Conservation (phyloP, 1,140 invertebrate species). For the Seison nebaliae region DNA sequence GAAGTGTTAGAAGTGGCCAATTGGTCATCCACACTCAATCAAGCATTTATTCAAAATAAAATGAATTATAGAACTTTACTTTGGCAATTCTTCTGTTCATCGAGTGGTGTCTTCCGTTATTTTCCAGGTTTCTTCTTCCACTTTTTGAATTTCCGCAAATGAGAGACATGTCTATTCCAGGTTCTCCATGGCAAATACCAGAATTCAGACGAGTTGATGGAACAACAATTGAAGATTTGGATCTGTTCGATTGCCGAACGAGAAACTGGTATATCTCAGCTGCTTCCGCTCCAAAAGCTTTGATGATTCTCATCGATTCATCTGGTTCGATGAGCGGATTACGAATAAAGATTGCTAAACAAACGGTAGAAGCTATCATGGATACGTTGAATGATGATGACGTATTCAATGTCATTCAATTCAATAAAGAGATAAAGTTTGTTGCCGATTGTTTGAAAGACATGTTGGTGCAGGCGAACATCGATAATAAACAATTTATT, state of each 20-base stretch:
- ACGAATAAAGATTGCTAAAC: slow-evolving; percentile 63
- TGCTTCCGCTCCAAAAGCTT: slow-evolving; percentile 80
- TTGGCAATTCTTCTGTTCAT: slow-evolving; percentile 13
- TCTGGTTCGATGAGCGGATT: slow-evolving; percentile 89
- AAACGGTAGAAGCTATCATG: slow-evolving; percentile 58
- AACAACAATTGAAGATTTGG: slow-evolving; percentile 1
- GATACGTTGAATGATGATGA: slow-evolving; percentile 92
- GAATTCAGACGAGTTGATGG: not conserved
- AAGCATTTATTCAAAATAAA: slow-evolving; percentile 6
- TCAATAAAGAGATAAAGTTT: slow-evolving; percentile 1
- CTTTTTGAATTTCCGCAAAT: not conserved
- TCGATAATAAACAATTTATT: too few species aligned
- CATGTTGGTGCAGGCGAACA: too few species aligned
- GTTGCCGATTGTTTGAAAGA: not conserved
- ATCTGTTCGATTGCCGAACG: slow-evolving; percentile 12
- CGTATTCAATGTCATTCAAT: slow-evolving; percentile 56
- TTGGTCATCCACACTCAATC: slow-evolving; percentile 5
- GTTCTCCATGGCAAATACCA: not conserved
- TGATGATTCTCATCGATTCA: slow-evolving; percentile 74
- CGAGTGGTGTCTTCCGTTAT: slow-evolving; percentile 4
- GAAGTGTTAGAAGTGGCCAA: slow-evolving; percentile 6
- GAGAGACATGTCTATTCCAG: not conserved
- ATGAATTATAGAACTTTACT: slow-evolving; percentile 4
- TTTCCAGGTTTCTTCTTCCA: slow-evolving; percentile 6
- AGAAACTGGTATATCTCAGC: slow-evolving; percentile 56